Evolutionary conservation across 2,888 invertebrate species (phyloP).

Genomic region (Carabus problematicus): DNA sequence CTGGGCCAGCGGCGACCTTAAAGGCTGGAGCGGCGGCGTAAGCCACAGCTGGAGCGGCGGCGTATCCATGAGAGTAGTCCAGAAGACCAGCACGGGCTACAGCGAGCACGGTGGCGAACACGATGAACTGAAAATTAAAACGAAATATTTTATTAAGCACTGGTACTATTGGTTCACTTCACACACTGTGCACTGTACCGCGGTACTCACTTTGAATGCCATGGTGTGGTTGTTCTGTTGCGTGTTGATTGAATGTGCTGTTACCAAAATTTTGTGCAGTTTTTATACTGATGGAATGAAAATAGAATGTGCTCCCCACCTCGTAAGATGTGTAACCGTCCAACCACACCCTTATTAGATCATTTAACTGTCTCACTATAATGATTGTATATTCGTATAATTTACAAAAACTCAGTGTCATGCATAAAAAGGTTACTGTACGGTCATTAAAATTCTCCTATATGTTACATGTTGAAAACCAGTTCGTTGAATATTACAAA

Average conservation of each 20-base stretch:
- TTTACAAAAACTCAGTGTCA: slow-evolving; percentile 8
- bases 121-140: slow-evolving; percentile 34
- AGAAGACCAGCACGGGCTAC: slow-evolving; percentile 44
- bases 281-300: slow-evolving; percentile 20
- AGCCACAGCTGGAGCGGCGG: slow-evolving; percentile 35
- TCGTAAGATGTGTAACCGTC: too few species aligned
- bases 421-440: not conserved
- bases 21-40: not conserved
- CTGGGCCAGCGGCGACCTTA: slow-evolving; percentile 36
- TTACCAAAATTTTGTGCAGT: slow-evolving; percentile 5
- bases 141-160: too few species aligned
- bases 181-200: slow-evolving; percentile 40
- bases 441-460: too few species aligned
- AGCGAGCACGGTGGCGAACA: slow-evolving; percentile 55
- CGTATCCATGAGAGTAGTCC: slow-evolving; percentile 1
- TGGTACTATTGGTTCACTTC: slow-evolving; percentile 23
- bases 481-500: too few species aligned
- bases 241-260: slow-evolving; percentile 15
- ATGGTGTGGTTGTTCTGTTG: slow-evolving; percentile 16
- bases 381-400: not conserved
- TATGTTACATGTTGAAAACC: too few species aligned
- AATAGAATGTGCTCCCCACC: not conserved
- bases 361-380: not conserved
- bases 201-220: slow-evolving; percentile 10
- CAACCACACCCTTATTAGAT: too few species aligned